A percentile compares a stretch with the other conserved stretches of the same genome.
These are phyloP conservation scores for Heliconius himera DNA, from an alignment of 1,140 invertebrate species.

Conservation along the genomic window DNA sequence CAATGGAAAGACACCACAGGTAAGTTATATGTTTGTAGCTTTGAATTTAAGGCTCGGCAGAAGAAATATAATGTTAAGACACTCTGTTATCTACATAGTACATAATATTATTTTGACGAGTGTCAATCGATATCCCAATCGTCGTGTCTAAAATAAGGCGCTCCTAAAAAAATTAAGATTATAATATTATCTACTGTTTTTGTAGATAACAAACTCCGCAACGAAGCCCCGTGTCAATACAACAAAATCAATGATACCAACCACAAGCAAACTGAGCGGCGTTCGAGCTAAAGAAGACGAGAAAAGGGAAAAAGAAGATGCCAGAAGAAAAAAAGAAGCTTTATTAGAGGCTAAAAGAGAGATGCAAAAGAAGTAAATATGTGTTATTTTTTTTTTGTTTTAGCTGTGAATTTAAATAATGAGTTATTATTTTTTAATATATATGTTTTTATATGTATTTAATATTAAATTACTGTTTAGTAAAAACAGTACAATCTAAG, in stretches of 20 bases:
- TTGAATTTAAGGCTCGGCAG: too few species aligned
- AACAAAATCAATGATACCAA: conserved; percentile 40
- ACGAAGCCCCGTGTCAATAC: conserved; percentile 50
- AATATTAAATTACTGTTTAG: neutral
- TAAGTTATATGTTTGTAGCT: neutral
- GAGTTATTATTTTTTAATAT: neutral
- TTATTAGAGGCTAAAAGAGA: conserved; percentile 68
- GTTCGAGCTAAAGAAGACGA: conserved; percentile 57
- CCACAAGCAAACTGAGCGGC: conserved; percentile 58
- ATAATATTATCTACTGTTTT: neutral
- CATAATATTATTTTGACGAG: too few species aligned
- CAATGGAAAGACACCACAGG: conserved; percentile 54
- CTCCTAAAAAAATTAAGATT: too few species aligned
- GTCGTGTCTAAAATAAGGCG: too few species aligned
- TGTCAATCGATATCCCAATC: too few species aligned
- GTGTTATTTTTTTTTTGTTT: neutral
- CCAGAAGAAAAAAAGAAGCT: conserved; percentile 71
- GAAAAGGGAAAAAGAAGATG: conserved; percentile 61
- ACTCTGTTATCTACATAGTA: too few species aligned
- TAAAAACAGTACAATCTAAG: too few species aligned
- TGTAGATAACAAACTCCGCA: conserved; percentile 58
- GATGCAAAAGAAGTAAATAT: conserved; percentile 56
- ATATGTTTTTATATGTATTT: too few species aligned
- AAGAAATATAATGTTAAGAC: too few species aligned
- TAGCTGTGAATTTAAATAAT: neutral